Evolutionary conservation across 2,797 vertebrate species (phyloP), one percentile per base, ranked within the genome.

Genomic region (Varecia variegata): DNA sequence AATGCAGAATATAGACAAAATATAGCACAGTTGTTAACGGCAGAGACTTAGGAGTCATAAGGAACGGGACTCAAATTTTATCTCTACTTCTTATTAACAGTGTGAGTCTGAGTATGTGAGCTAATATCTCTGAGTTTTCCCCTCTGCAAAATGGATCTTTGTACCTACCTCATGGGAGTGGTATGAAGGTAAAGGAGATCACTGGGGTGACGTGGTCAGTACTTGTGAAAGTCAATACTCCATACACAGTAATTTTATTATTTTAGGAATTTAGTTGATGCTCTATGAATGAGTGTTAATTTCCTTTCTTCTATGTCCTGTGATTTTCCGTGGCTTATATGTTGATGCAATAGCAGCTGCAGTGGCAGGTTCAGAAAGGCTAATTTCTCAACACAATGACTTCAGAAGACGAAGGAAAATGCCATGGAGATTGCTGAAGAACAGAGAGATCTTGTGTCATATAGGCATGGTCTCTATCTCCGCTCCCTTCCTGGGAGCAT

Each of bases 401-500:
- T 27, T 73, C 23, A 5, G 7, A 50, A 60, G 70, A 60, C 25
- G 23, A 74, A 45, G 3, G 23, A 32, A 45, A 71, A 8, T 32
- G 3, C n/a, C 21, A 0, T 40, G 50, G 27, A 23, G 5, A 62
- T 83, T 88, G 20, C 14, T 54, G 32, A 80, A 47, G 15, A 54
- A 11, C n/a, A 94, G 27, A 82, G 47, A 43, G 38, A n/a, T 73
- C 30, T 62, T 30, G 8, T 60, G 14, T 81, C 74, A 45, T 27
- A 11, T 0, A 10, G 3, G 3, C 0, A 0, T 30, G 14, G 43
- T 50, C 52, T 68, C 20, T 20, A 40, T 38, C 40, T n/a, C 21
- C 3, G 2, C 13, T 73, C 45, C 27, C 14, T 74, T 3, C 47
- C 38, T 38, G 7, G 52, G 8, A 62, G 18, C 12, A 11, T 83